phyloP scores from a whole-genome alignment of 2,113 vertebrate genomes.

The Bufo bufo region DNA sequence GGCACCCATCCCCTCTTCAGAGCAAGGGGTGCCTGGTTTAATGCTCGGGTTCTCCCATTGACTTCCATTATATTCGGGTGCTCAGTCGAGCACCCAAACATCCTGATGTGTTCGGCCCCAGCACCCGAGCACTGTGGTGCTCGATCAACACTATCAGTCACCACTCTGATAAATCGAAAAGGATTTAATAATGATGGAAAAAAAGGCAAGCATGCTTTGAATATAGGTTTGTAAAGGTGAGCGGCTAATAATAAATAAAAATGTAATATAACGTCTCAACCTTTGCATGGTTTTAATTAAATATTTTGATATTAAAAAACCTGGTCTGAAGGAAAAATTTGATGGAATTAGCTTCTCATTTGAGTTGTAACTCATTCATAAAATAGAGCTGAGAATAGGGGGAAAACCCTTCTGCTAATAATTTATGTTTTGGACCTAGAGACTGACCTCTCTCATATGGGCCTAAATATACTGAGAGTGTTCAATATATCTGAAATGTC shows the following conservation, averaged over 20 bases:
- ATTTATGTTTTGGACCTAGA: conserved; percentile 69
- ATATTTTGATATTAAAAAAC: conserved; percentile 49
- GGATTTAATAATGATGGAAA: conserved; percentile 1
- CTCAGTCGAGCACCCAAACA: too few species aligned
- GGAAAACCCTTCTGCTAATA: conserved; percentile 59
- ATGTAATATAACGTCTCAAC: conserved; percentile 19
- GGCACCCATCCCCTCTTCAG: too few species aligned
- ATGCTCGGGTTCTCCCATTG: too few species aligned
- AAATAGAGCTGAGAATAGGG: conserved; percentile 61
- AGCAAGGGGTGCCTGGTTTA: too few species aligned
- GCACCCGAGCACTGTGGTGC: too few species aligned
- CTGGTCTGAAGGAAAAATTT: conserved; percentile 65
- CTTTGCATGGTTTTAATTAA: conserved; percentile 37
- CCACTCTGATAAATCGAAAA: neutral
- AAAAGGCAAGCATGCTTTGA: neutral
- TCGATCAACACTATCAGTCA: neutral
- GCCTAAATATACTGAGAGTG: conserved; percentile 74
- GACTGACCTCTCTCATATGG: conserved; percentile 86
- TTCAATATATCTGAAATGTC: conserved; percentile 78
- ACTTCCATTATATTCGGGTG: too few species aligned
- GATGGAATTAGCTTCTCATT: conserved; percentile 72
- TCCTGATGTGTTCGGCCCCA: too few species aligned
- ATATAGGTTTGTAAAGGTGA: conserved; percentile 22
- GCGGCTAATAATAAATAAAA: conserved; percentile 59
- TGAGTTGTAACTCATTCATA: conserved; percentile 74